Evolutionary conservation across 2,113 vertebrate species (phyloP).

Genomic region (Scopus umbretta): DNA sequence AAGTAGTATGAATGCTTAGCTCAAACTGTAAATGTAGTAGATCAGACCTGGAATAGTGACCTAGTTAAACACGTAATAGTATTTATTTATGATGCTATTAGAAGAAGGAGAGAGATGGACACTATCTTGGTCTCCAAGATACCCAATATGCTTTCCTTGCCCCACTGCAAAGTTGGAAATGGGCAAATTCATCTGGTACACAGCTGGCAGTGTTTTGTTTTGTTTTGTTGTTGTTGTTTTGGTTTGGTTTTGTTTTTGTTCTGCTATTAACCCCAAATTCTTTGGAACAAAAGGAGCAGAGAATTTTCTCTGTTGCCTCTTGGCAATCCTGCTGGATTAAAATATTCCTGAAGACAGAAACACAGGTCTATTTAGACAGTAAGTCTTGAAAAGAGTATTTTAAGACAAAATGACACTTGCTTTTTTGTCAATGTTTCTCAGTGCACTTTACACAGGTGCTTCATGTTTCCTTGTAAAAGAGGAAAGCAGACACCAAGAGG

Average conservation of each 20-base stretch:
- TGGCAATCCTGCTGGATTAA: background rate
- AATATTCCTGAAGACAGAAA: background rate
- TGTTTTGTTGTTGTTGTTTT: too few species aligned
- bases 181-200: background rate
- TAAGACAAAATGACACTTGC: background rate
- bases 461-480: background rate
- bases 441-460: background rate
- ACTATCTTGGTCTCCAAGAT: background rate
- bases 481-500: background rate
- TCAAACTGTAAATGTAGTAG: background rate
- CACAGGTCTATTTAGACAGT: background rate
- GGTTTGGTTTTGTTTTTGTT: background rate
- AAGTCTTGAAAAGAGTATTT: background rate
- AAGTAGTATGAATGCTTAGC: background rate
- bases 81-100: background rate
- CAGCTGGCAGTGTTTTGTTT: background rate
- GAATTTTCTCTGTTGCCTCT: background rate
- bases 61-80: background rate
- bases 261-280: background rate
- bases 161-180: background rate
- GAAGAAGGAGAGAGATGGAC: background rate
- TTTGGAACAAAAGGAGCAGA: background rate
- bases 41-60: background rate
- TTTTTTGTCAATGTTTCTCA: background rate
- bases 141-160: background rate